Evolutionary conservation across 2,113 vertebrate genomes (phyloP).

Genomic region (Gallinago media): DNA sequence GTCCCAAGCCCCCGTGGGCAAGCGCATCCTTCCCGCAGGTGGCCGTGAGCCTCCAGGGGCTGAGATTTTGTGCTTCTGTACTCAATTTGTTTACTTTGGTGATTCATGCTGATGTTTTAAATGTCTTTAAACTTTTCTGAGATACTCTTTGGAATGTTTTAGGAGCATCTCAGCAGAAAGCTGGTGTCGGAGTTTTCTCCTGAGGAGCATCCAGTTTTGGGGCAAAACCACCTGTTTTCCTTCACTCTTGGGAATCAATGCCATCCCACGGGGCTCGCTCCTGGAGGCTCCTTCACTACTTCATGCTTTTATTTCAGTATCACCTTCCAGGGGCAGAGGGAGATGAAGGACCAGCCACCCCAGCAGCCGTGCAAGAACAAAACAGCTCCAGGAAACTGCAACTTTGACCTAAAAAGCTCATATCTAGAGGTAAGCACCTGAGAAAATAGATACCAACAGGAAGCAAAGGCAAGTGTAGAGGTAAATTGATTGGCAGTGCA

Average conservation of each 20-base stretch:
- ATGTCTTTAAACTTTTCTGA: background rate
- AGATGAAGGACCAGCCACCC: rapidly evolving
- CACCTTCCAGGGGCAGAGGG: background rate
- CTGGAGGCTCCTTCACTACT: background rate
- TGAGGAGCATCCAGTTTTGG: background rate
- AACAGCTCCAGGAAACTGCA: background rate
- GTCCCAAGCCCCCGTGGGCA: background rate
- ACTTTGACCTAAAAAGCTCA: background rate
- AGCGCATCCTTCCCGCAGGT: background rate
- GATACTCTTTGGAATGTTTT: rapidly evolving
- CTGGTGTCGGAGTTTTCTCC: rapidly evolving
- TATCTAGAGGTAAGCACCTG: background rate
- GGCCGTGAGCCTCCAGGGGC: background rate
- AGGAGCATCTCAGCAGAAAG: background rate
- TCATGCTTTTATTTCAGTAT: background rate
- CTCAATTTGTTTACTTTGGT: rapidly evolving
- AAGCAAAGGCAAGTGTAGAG: background rate
- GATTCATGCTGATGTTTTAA: background rate
- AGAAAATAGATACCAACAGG: background rate
- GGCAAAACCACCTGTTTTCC: background rate
- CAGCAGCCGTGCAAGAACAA: background rate
- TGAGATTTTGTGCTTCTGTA: background rate
- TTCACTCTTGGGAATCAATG: background rate
- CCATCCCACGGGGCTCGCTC: rapidly evolving
- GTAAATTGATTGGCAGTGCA: background rate